phyloP scores from a whole-genome alignment of 1,140 invertebrate genomes.

The Hyles euphorbiae region DNA sequence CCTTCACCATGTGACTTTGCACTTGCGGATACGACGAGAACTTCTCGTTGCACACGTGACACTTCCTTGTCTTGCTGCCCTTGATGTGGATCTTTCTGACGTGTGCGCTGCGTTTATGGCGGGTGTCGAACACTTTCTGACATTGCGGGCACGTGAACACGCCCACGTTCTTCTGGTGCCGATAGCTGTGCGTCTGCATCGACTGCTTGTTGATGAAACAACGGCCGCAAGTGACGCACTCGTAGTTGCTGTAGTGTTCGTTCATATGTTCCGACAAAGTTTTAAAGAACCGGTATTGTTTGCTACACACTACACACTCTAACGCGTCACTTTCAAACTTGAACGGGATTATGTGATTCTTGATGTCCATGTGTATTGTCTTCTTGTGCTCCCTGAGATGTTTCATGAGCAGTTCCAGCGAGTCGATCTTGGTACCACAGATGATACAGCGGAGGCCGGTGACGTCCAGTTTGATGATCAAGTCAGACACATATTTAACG shows the following conservation, averaged over 20 bases:
- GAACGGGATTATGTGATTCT: constrained; percentile 37
- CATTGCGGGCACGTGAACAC: constrained; percentile 18
- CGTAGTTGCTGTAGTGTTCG: constrained; percentile 44
- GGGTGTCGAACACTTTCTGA: constrained; percentile 13
- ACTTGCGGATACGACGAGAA: constrained; percentile 23
- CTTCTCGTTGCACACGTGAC: constrained; percentile 24
- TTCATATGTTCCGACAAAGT: constrained; percentile 49
- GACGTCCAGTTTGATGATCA: constrained; percentile 30
- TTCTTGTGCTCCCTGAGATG: constrained; percentile 24
- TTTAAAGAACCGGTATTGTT: constrained; percentile 31
- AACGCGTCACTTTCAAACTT: constrained; percentile 28
- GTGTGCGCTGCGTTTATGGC: constrained; percentile 5
- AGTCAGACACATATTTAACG: constrained; percentile 15
- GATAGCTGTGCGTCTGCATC: constrained; percentile 32
- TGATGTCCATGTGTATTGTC: constrained; percentile 26
- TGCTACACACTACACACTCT: constrained; percentile 26
- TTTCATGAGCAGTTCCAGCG: constrained; percentile 21
- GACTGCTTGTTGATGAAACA: constrained; percentile 41
- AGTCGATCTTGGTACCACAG: constrained; percentile 16
- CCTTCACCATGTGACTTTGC: constrained; percentile 24
- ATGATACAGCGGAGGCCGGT: constrained; percentile 31
- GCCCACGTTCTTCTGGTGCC: constrained; percentile 41
- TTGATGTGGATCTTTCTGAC: constrained; percentile 9
- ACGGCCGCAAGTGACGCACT: constrained; percentile 42
- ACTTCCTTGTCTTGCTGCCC: constrained; percentile 17